A percentile compares a stretch with the other conserved stretches of the same genome.
phyloP scores from a whole-genome alignment of 1,140 invertebrate genomes.

The Sitophilus oryzae region DNA sequence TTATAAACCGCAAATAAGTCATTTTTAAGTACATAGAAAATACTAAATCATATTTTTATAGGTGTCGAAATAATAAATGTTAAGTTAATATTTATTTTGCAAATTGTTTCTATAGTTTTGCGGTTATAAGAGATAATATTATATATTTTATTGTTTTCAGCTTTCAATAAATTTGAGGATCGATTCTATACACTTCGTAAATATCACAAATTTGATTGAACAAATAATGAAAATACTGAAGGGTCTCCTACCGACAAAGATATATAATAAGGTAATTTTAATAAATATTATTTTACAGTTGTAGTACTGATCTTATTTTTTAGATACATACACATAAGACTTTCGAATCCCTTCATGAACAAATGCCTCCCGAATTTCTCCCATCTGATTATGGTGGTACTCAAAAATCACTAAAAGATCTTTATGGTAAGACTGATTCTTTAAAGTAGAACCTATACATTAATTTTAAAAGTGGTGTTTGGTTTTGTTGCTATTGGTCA shows the following conservation, averaged over 20 bases:
- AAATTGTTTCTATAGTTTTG: too few species aligned
- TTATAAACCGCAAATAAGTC: too few species aligned
- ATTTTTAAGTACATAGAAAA: too few species aligned
- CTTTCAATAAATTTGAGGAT: conserved; percentile 21
- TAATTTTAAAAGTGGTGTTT: too few species aligned
- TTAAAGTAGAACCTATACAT: too few species aligned
- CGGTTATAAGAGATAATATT: too few species aligned
- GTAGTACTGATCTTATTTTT: background rate
- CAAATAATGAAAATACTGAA: conserved; percentile 19
- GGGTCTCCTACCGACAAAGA: conserved; percentile 16
- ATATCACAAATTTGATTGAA: conserved; percentile 15
- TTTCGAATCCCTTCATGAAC: conserved; percentile 29
- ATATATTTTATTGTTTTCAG: too few species aligned
- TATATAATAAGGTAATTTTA: conserved; percentile 19
- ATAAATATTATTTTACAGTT: background rate
- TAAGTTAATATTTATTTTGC: too few species aligned
- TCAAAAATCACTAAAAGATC: conserved; percentile 28
- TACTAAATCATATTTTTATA: too few species aligned
- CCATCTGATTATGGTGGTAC: conserved; percentile 40
- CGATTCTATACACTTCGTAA: conserved; percentile 21
- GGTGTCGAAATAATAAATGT: too few species aligned
- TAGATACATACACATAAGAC: conserved; percentile 35
- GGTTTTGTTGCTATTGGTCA: too few species aligned
- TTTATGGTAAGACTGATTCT: conserved; percentile 39
- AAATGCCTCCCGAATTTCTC: conserved; percentile 34